Conservation (phyloP, 2,797 vertebrate genomes). For the Phoxinus dragarum region DNA sequence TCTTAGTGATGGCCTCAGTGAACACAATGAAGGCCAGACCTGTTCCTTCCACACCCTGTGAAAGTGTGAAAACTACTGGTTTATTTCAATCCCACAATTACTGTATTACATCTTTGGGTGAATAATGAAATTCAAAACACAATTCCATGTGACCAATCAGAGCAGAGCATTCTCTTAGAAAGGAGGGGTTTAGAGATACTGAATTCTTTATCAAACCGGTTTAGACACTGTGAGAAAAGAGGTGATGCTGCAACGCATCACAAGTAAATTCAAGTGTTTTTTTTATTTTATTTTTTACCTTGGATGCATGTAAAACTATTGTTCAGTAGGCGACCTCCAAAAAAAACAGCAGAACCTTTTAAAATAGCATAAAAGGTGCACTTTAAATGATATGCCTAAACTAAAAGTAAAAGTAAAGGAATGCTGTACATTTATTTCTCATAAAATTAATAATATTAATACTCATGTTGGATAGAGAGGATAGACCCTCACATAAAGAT, state of each 20-base stretch:
- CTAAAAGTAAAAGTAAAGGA: no score
- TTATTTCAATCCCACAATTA: not conserved
- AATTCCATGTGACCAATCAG: not conserved
- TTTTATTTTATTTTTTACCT: no score
- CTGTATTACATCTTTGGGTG: no score
- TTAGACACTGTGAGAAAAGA: not conserved
- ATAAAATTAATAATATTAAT: no score
- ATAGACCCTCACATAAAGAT: no score
- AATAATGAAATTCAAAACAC: no score
- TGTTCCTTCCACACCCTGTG: constrained; percentile 90
- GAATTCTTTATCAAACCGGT: not conserved
- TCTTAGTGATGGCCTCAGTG: constrained; percentile 93
- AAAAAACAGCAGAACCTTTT: not conserved
- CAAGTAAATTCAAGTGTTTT: not conserved
- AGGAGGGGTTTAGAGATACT: not conserved
- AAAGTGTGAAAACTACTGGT: not conserved
- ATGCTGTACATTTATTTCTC: no score
- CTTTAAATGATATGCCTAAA: no score
- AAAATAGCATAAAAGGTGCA: not conserved
- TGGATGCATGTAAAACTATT: no score
- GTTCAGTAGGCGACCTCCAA: not conserved
- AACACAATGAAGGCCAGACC: constrained; percentile 94
- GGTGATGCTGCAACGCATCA: not conserved
- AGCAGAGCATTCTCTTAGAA: not conserved
- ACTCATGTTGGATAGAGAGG: no score